phyloP scores from a whole-genome alignment of 2,888 invertebrate species.

The Biston betularia region DNA sequence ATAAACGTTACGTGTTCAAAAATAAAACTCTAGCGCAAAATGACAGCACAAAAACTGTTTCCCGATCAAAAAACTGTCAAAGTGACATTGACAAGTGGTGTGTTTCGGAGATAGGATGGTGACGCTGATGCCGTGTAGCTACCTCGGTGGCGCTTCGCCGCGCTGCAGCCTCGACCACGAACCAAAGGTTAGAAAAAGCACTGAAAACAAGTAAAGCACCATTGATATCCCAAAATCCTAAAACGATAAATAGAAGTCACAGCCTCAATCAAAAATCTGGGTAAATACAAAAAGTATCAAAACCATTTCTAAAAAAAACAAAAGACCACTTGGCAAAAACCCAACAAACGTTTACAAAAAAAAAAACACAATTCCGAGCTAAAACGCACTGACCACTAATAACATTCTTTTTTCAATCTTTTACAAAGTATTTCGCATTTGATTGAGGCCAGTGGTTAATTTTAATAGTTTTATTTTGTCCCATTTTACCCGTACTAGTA shows the following conservation, averaged over 20 bases:
- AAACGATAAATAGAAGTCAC: neutral
- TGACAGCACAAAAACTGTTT: conserved; percentile 71
- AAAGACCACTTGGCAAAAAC: neutral
- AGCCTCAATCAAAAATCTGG: conserved; percentile 39
- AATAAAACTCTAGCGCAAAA: conserved; percentile 67
- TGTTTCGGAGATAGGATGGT: conserved; percentile 83
- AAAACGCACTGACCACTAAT: neutral
- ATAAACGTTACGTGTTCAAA: conserved; percentile 58
- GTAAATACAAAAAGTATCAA: neutral
- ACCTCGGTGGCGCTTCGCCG: conserved; percentile 86
- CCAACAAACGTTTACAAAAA: neutral
- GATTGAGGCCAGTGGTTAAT: neutral
- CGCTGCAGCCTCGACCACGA: conserved; percentile 83
- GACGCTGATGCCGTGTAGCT: conserved; percentile 89
- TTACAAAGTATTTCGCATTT: neutral
- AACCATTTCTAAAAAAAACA: neutral
- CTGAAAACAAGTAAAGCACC: conserved; percentile 16
- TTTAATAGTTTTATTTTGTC: neutral
- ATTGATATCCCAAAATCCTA: conserved; percentile 40
- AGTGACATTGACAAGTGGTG: conserved; percentile 69
- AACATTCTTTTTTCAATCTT: neutral
- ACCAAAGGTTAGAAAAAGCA: conserved; percentile 76
- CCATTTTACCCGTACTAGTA: neutral
- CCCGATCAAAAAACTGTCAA: conserved; percentile 75
- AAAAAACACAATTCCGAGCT: neutral